These are phyloP conservation scores for Nesometra sesokonis DNA, from an alignment of 35 echinoderm and acorn worm species.

Conservation along the genomic window DNA sequence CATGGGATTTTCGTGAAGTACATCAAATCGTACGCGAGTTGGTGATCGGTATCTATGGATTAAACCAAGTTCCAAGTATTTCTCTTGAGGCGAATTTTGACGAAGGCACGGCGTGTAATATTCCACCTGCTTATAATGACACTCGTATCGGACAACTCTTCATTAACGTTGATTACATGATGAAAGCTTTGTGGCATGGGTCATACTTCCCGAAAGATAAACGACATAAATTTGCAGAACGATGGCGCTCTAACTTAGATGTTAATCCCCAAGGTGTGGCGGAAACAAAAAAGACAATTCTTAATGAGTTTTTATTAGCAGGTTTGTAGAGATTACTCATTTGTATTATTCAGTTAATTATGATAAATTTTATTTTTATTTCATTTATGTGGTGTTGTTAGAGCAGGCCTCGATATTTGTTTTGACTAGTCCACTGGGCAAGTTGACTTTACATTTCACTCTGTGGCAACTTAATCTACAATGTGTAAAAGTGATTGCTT, in stretches of 20 bases:
- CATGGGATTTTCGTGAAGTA: conserved; percentile 74
- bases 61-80: conserved; percentile 69
- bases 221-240: conserved; percentile 71
- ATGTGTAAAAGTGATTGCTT: no score
- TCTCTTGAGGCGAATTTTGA: conserved; percentile 75
- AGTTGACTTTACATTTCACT: no score
- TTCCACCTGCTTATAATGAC: conserved; percentile 86
- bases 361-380: no score
- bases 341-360: no score
- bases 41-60: conserved; percentile 79
- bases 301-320: conserved; percentile 79
- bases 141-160: conserved; percentile 67
- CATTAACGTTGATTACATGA: conserved; percentile 91
- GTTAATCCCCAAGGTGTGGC: conserved; percentile 65
- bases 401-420: no score
- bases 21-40: conserved; percentile 86
- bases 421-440: no score
- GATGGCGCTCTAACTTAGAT: conserved; percentile 90
- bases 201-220: conserved; percentile 87
- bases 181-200: conserved; percentile 92
- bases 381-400: no score
- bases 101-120: conserved; percentile 60
- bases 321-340: conserved; percentile 36
- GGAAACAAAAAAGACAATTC: conserved; percentile 77
- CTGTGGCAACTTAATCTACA: no score